Evolutionary conservation across 2,113 vertebrate genomes (phyloP).

Genomic region (Collichthys lucidus): DNA sequence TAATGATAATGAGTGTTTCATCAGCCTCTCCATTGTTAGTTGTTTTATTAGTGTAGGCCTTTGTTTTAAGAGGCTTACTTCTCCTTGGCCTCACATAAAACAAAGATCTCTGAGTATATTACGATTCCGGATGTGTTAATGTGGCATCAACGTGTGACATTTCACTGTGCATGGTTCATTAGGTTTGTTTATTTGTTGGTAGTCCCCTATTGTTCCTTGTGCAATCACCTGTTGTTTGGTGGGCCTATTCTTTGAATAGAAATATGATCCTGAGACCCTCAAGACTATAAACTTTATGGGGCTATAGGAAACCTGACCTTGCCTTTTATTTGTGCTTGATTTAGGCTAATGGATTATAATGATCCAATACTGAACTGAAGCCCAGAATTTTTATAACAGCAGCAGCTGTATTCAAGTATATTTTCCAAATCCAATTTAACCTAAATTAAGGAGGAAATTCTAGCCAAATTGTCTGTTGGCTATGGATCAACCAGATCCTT

Average conservation of each 20-base stretch:
- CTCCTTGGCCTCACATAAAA: neutral
- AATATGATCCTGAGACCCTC: slow-evolving; percentile 22
- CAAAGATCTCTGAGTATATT: neutral
- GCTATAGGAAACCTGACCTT: slow-evolving; percentile 31
- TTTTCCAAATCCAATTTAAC: slow-evolving; percentile 43
- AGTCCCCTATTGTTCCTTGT: slow-evolving; percentile 25
- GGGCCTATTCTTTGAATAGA: neutral
- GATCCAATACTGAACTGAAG: slow-evolving; percentile 42
- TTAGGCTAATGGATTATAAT: slow-evolving; percentile 51
- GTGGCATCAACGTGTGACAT: neutral
- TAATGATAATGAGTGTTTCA: neutral
- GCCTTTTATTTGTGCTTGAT: slow-evolving; percentile 46
- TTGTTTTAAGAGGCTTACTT: slow-evolving; percentile 16
- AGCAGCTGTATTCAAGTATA: slow-evolving; percentile 45
- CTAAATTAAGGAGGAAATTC: slow-evolving; percentile 47
- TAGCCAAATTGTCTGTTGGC: slow-evolving; percentile 22
- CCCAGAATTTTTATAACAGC: slow-evolving; percentile 47
- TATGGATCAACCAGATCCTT: slow-evolving; percentile 13
- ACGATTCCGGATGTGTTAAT: neutral
- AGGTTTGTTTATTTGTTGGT: slow-evolving; percentile 43
- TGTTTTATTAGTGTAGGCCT: neutral
- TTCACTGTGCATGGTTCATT: slow-evolving; percentile 22
- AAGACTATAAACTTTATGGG: slow-evolving; percentile 35
- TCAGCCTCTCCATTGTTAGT: neutral
- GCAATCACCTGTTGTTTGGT: slow-evolving; percentile 45